phyloP scores from a whole-genome alignment of 2,113 vertebrate species.

The Colaptes auratus region DNA sequence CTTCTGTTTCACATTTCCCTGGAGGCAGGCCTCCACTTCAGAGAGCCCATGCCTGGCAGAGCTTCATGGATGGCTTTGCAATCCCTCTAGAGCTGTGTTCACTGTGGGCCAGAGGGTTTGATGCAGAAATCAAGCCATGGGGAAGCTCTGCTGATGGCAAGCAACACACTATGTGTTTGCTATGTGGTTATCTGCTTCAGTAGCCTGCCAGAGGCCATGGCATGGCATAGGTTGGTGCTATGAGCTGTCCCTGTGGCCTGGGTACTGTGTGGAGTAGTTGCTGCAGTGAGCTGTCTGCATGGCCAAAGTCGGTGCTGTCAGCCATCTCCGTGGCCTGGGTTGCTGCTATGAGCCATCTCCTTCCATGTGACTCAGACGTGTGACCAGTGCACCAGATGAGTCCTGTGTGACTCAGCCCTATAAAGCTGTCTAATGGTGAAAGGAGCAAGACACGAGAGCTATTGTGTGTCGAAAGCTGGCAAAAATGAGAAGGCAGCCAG shows the following conservation, averaged over 20 bases:
- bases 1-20: background rate
- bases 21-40: background rate
- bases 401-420: background rate
- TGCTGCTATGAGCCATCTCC: background rate
- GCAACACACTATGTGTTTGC: fast-evolving
- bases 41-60: background rate
- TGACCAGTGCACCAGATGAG: background rate
- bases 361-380: background rate
- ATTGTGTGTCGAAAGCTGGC: background rate
- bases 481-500: background rate
- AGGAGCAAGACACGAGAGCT: background rate
- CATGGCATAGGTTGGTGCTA: background rate
- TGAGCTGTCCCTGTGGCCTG: background rate
- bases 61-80: background rate
- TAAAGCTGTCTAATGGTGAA: background rate
- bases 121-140: background rate
- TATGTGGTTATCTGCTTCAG: background rate
- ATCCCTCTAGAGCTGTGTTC: background rate
- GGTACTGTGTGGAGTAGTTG: background rate
- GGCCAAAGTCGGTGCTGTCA: background rate
- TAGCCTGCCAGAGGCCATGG: background rate
- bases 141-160: background rate
- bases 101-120: background rate
- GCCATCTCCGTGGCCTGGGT: background rate
- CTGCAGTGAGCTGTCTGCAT: background rate